A percentile compares a stretch with the other conserved stretches of the same genome.
These are phyloP conservation scores for Anhinga anhinga DNA, from an alignment of 2,113 vertebrate species.

Conservation along the genomic window DNA sequence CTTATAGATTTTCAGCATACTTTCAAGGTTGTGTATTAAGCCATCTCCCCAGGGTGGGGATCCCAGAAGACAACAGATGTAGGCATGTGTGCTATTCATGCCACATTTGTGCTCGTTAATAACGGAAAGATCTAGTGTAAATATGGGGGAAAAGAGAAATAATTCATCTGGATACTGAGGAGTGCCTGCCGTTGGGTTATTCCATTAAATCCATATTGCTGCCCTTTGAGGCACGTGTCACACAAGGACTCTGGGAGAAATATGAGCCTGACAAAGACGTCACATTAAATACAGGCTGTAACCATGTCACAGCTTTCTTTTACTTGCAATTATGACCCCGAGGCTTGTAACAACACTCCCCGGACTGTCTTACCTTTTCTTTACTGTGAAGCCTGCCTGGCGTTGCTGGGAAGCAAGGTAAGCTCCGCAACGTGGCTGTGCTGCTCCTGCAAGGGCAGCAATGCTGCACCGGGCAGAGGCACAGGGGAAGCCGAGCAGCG, in stretches of 20 bases:
- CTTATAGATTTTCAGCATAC: background rate
- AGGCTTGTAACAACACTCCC: background rate
- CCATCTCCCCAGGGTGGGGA: background rate
- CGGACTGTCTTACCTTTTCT: background rate
- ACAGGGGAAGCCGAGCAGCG: accelerated
- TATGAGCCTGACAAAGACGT: background rate
- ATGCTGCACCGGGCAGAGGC: accelerated
- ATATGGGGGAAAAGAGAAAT: background rate
- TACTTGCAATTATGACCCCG: background rate
- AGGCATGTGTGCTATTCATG: background rate
- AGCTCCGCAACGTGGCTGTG: background rate
- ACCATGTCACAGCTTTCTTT: background rate
- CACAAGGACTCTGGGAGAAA: background rate
- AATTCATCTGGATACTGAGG: background rate
- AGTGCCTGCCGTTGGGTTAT: background rate
- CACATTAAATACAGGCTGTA: background rate
- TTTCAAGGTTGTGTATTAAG: background rate
- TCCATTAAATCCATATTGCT: background rate
- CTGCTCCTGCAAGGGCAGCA: background rate
- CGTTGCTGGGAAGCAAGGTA: background rate
- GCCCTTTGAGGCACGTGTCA: background rate
- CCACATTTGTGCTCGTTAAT: background rate
- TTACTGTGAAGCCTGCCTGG: background rate
- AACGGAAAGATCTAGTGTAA: background rate
- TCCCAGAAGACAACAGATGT: background rate